Conservation (phyloP, 2,888 invertebrate species). For the Drosophila melanocephala region DNA sequence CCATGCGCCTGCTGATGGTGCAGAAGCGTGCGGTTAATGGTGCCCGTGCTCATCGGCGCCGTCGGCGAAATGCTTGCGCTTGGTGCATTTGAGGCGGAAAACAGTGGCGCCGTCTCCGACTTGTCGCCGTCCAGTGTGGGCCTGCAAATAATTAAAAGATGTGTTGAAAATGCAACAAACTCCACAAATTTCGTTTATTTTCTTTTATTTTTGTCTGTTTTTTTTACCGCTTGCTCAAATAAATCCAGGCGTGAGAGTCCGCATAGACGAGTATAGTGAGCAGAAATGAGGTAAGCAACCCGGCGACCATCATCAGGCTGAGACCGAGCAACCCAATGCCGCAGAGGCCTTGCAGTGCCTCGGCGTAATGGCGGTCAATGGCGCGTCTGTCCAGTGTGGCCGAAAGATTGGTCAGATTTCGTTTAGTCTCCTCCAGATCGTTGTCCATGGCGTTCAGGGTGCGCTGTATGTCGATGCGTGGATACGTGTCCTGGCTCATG, state of each 20-base stretch:
- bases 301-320: slow-evolving; percentile 94
- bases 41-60: slow-evolving; percentile 83
- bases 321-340: slow-evolving; percentile 93
- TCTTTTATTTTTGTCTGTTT: not conserved
- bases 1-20: slow-evolving; percentile 84
- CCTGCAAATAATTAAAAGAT: slow-evolving; percentile 56
- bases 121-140: slow-evolving; percentile 84
- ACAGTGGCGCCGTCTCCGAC: slow-evolving; percentile 85
- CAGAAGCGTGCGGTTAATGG: slow-evolving; percentile 85
- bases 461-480: slow-evolving; percentile 83
- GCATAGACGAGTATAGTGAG: slow-evolving; percentile 97
- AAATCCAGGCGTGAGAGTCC: slow-evolving; percentile 98
- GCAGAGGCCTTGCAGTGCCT: slow-evolving; percentile 92
- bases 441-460: slow-evolving; percentile 83
- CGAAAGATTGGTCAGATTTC: slow-evolving; percentile 85
- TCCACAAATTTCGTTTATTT: not conserved
- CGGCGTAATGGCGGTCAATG: slow-evolving; percentile 93
- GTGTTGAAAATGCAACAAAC: not conserved
- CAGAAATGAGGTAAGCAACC: slow-evolving; percentile 93
- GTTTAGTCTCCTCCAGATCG: slow-evolving; percentile 84
- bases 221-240: slow-evolving; percentile 94
- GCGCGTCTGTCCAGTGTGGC: slow-evolving; percentile 93
- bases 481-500: slow-evolving; percentile 85
- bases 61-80: slow-evolving; percentile 85
- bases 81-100: slow-evolving; percentile 83